phyloP scores from a whole-genome alignment of 2,888 invertebrate genomes.

The Osedax frankpressi region DNA sequence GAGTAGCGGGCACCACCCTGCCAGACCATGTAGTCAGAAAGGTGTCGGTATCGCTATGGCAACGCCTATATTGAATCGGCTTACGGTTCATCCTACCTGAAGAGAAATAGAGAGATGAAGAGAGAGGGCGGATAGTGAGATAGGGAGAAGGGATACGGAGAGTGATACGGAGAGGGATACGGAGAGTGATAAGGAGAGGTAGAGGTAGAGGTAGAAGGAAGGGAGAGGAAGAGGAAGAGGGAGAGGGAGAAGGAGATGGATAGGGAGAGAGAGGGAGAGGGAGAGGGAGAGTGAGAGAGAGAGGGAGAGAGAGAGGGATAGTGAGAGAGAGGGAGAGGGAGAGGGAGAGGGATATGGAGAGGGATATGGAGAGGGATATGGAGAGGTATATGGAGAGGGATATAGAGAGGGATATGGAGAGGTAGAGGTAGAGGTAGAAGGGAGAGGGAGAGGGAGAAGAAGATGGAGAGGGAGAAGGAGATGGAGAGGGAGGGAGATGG shows the following conservation, averaged over 20 bases:
- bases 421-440: background rate
- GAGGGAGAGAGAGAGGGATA: background rate
- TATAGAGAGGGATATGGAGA: no score
- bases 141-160: no score
- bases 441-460: background rate
- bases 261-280: background rate
- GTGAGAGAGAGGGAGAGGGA: background rate
- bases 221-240: no score
- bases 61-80: no score
- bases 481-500: background rate
- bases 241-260: background rate
- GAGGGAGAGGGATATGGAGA: background rate
- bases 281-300: background rate
- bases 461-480: background rate
- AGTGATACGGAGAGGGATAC: no score
- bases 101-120: background rate
- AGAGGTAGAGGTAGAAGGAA: no score
- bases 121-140: background rate
- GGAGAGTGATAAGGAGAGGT: no score
- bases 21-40: no score
- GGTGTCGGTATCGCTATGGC: no score
- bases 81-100: no score
- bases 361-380: background rate
- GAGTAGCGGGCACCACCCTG: no score
- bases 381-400: no score